Evolutionary conservation across 2,113 vertebrate species (phyloP), one percentile per base, ranked within the genome.

Genomic region (Scophthalmus maximus): DNA sequence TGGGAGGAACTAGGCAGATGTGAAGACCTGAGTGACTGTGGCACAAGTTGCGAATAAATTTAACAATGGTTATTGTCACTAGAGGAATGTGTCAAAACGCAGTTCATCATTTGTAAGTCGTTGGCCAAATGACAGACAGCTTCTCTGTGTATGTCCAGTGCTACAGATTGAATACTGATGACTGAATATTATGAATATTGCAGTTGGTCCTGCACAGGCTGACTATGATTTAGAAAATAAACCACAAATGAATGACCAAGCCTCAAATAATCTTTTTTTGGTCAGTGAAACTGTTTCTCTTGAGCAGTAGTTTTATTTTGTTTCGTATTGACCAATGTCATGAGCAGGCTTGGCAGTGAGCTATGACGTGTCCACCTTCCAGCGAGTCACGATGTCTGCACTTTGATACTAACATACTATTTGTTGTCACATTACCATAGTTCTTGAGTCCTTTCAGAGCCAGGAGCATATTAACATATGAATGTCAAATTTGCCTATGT

Each of bases 401-500:
- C 14, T 32, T 52, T 29, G 32, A 55, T 29, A 56, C 15, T 15
- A 42, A 69, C 12, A 47, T 27, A 17, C n/a, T 38, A 30, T 57
- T 69, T 79, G 55, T 67, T 63, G 38, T 49, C 18, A 47, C 47
- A 56, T 69, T 72, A 50, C 44, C 42, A 64, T 58, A 25, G 62
- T 60, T 77, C 26, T 74, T 73, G 53, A 76, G 58, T 9, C 56
- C 46, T 69, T 78, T 76, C 53, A 76, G 30, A 68, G 32, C 38
- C 26, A 46, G 44, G 27, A 4, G 9, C 36, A 2, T 12, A 86
- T 92, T 92, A 87, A 36, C 87, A 91, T 84, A 61, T 89, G 63
- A 90, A 91, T 91, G 66, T 30, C 53, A 81, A 2, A 88, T 90
- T 86, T 87, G 66, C 81, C 84, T 87, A 55, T 49, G n/a, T 15